phyloP scores from a whole-genome alignment of 2,797 vertebrate species.

The Pipistrellus pipistrellus region DNA sequence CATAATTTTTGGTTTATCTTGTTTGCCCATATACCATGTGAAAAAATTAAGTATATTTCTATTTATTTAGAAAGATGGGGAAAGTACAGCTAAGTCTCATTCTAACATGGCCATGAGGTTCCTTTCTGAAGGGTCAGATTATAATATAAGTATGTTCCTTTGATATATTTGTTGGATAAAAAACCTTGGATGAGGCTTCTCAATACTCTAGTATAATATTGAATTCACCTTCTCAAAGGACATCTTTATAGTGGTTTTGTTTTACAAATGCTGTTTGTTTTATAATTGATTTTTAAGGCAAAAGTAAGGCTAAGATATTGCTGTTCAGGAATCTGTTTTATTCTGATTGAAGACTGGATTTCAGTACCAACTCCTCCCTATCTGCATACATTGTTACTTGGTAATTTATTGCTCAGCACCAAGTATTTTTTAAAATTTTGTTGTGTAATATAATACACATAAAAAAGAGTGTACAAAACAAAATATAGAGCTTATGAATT shows the following conservation, averaged over 20 bases:
- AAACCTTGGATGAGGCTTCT: not conserved
- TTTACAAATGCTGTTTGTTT: constrained; percentile 39
- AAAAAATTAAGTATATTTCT: constrained; percentile 17
- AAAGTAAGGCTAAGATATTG: not conserved
- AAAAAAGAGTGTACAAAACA: not conserved
- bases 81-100: not conserved
- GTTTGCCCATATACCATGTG: not conserved
- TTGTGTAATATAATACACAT: not conserved
- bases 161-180: constrained; percentile 38
- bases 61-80: constrained; percentile 10
- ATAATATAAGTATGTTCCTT: not conserved
- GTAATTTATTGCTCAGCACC: not conserved
- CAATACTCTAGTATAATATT: not conserved
- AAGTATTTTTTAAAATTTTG: not conserved
- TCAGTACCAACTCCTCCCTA: not conserved
- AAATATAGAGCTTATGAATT: constrained; percentile 3
- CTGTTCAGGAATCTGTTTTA: constrained; percentile 21
- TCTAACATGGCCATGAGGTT: not conserved
- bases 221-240: not conserved
- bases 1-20: constrained; percentile 52
- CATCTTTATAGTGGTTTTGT: not conserved
- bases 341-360: not conserved
- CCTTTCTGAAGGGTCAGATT: not conserved
- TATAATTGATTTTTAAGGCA: constrained; percentile 13
- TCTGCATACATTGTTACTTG: not conserved